Evolutionary conservation across 1,140 invertebrate genomes (phyloP).

Genomic region (Phocides pigmalion): DNA sequence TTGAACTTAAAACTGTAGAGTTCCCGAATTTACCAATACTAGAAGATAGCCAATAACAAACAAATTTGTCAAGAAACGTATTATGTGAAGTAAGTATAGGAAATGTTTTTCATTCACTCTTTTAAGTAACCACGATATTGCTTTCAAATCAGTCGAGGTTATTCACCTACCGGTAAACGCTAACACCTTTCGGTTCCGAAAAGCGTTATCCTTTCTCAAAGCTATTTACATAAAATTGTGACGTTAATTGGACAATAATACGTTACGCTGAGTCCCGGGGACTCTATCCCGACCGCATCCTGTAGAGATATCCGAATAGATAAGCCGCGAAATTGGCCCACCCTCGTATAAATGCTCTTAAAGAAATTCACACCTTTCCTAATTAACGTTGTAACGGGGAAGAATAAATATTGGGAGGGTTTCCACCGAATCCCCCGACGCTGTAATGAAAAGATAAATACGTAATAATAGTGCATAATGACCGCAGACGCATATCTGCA

Average conservation of each 20-base stretch:
- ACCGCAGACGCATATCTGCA: conserved; percentile 46
- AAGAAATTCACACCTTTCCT: conserved; percentile 77
- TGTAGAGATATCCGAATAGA: conserved; percentile 64
- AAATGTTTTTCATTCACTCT: no score
- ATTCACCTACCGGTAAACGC: conserved; percentile 20
- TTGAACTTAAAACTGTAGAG: no score
- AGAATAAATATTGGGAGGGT: conserved; percentile 64
- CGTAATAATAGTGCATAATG: conserved; percentile 62
- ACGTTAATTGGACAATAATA: conserved; percentile 78
- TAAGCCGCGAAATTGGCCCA: conserved; percentile 61
- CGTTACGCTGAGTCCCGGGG: conserved; percentile 48
- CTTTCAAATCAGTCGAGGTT: conserved; percentile 20
- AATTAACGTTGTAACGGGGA: conserved; percentile 73
- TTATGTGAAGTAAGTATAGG: no score
- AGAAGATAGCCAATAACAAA: no score
- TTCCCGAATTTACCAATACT: no score
- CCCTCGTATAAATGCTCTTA: conserved; percentile 62
- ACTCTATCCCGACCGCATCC: conserved; percentile 65
- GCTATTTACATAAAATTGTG: conserved; percentile 75
- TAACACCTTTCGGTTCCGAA: conserved; percentile 21
- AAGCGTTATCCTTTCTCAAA: conserved; percentile 24
- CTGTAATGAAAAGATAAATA: conserved; percentile 61
- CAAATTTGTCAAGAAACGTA: no score
- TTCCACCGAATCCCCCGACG: conserved; percentile 27
- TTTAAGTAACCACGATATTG: no score